Percentiles rank a stretch among this genome's conserved stretches.
phyloP scores from a whole-genome alignment of 2,888 invertebrate genomes.

The Clivina fossor region DNA sequence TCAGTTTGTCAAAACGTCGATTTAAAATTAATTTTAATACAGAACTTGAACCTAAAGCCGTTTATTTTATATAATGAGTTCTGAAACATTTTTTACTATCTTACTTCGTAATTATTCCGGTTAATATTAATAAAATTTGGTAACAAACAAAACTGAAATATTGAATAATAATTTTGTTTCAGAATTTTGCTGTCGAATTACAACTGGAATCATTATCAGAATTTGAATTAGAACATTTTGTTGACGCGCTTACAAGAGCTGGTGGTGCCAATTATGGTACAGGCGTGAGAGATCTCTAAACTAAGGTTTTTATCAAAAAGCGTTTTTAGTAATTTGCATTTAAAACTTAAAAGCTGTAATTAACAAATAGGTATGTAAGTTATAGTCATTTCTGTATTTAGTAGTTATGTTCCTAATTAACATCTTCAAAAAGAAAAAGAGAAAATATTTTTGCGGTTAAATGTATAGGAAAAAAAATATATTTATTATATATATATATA shows the following conservation, averaged over 20 bases:
- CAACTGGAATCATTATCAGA: constrained; percentile 70
- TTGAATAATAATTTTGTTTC: no score
- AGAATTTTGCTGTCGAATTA: constrained; percentile 79
- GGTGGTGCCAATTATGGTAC: constrained; percentile 82
- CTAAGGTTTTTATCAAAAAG: constrained; percentile 14
- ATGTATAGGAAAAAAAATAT: constrained; percentile 15
- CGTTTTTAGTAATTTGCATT: constrained; percentile 14
- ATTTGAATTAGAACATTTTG: constrained; percentile 70
- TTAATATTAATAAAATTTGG: no score
- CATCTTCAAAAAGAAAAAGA: constrained; percentile 2
- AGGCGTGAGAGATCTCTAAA: constrained; percentile 67
- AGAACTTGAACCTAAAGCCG: no score
- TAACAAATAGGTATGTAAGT: constrained; percentile 16
- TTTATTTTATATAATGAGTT: no score
- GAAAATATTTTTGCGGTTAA: constrained; percentile 1
- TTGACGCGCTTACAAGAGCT: constrained; percentile 68
- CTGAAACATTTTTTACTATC: no score
- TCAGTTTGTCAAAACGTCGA: no score
- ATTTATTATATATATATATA: constrained; percentile 26
- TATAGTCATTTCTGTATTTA: constrained; percentile 8
- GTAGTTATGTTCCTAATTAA: constrained; percentile 24
- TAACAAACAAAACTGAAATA: no score
- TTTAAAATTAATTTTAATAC: no score
- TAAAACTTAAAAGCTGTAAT: constrained; percentile 11
- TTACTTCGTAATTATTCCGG: no score